phyloP scores from a whole-genome alignment of 37 sponge, comb jelly and placozoan species.

The Theonella swinhoei region DNA sequence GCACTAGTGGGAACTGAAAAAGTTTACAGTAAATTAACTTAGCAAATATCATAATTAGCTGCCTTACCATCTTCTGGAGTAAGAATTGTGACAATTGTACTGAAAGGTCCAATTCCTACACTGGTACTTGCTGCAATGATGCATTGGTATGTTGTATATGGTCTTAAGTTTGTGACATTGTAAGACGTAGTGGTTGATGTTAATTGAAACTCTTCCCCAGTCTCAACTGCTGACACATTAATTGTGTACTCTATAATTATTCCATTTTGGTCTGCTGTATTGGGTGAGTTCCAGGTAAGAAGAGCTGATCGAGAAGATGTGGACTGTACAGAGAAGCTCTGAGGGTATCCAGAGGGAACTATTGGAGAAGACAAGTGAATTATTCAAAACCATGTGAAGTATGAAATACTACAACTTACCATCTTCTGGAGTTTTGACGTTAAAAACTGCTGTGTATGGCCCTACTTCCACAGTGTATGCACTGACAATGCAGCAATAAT shows the following conservation, averaged over 20 bases:
- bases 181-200: background rate
- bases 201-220: constrained; percentile 1
- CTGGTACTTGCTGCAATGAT: constrained; percentile 36
- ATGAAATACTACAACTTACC: constrained; percentile 14
- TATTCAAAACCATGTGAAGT: background rate
- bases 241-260: constrained; percentile 28
- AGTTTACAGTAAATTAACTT: background rate
- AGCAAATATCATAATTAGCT: too few species aligned
- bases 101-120: constrained; percentile 40
- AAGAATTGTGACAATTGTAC: background rate
- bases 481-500: constrained; percentile 6
- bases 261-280: constrained; percentile 34
- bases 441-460: constrained; percentile 1
- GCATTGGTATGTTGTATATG: constrained; percentile 35
- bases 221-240: constrained; percentile 1
- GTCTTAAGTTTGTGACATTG: constrained; percentile 13
- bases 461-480: constrained; percentile 41
- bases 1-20: background rate
- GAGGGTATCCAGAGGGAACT: constrained; percentile 1
- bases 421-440: constrained; percentile 19
- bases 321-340: background rate
- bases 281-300: constrained; percentile 3
- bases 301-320: background rate
- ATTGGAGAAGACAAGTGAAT: background rate
- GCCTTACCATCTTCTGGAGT: constrained; percentile 58